phyloP scores from a whole-genome alignment of 2,888 invertebrate species.

The Arrhopalites spinosus region DNA sequence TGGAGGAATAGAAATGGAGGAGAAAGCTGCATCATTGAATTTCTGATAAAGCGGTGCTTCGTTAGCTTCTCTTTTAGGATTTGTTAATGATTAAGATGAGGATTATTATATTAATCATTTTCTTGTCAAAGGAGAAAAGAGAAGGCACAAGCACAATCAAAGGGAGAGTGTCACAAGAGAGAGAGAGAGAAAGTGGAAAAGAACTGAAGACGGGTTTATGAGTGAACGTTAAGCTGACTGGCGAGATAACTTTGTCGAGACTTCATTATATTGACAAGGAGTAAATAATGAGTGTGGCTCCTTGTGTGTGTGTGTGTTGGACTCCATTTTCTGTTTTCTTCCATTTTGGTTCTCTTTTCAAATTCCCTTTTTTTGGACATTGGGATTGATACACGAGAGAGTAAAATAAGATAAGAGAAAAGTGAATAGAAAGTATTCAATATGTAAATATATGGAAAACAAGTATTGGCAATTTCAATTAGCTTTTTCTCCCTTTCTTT shows the following conservation, averaged over 20 bases:
- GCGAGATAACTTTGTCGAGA: constrained; percentile 24
- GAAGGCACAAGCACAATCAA: neutral
- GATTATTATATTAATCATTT: constrained; percentile 40
- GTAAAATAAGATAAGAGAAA: no score
- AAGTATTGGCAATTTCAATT: constrained; percentile 21
- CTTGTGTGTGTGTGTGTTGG: neutral
- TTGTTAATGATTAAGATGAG: constrained; percentile 39
- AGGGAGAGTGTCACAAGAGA: neutral
- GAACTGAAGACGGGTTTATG: neutral
- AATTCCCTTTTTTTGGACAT: neutral
- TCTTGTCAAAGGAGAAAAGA: constrained; percentile 16
- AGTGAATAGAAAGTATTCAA: no score
- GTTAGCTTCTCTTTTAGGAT: constrained; percentile 10
- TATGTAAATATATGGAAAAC: neutral
- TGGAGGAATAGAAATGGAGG: no score
- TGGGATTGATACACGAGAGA: no score
- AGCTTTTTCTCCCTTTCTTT: neutral
- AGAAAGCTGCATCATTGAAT: neutral
- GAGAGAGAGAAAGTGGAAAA: neutral
- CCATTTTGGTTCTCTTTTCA: constrained; percentile 1
- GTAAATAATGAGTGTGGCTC: constrained; percentile 28
- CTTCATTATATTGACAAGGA: constrained; percentile 36
- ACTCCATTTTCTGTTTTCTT: neutral
- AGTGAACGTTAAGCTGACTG: neutral
- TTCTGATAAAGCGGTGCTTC: constrained; percentile 11